Evolutionary conservation across 1,140 invertebrate genomes (phyloP).

Genomic region (Cydia strobilella): DNA sequence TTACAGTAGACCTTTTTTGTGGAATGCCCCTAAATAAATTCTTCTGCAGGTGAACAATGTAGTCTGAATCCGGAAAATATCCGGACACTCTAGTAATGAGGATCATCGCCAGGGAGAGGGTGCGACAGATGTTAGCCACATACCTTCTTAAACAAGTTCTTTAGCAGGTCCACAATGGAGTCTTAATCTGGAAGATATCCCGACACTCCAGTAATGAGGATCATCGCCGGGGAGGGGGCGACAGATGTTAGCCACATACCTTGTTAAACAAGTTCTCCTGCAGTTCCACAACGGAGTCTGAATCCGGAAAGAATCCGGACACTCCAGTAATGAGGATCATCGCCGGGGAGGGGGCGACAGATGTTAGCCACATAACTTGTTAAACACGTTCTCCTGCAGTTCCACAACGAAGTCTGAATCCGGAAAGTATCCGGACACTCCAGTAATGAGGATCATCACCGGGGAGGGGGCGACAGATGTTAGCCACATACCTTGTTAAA

Average conservation of each 20-base stretch:
- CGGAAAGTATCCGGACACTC: too few species aligned
- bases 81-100: constrained; percentile 90
- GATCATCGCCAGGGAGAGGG: constrained; percentile 86
- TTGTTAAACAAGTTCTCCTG: constrained; percentile 86
- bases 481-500: constrained; percentile 83
- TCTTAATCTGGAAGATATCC: constrained; percentile 92
- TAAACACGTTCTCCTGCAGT: constrained; percentile 89
- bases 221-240: too few species aligned
- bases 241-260: neutral
- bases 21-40: constrained; percentile 84
- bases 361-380: neutral
- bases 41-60: constrained; percentile 89
- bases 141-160: constrained; percentile 90
- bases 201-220: too few species aligned
- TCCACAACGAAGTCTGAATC: constrained; percentile 89
- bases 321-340: too few species aligned
- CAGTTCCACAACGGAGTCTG: constrained; percentile 89
- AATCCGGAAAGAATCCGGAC: constrained; percentile 95
- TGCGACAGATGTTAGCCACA: constrained; percentile 60
- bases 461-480: constrained; percentile 76
- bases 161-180: constrained; percentile 89
- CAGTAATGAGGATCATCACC: constrained; percentile 93
- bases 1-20: too few species aligned
- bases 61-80: constrained; percentile 91
- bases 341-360: constrained; percentile 84